These are phyloP conservation scores for Ophraella communa DNA, from an alignment of 2,888 invertebrate species.

Conservation along the genomic window DNA sequence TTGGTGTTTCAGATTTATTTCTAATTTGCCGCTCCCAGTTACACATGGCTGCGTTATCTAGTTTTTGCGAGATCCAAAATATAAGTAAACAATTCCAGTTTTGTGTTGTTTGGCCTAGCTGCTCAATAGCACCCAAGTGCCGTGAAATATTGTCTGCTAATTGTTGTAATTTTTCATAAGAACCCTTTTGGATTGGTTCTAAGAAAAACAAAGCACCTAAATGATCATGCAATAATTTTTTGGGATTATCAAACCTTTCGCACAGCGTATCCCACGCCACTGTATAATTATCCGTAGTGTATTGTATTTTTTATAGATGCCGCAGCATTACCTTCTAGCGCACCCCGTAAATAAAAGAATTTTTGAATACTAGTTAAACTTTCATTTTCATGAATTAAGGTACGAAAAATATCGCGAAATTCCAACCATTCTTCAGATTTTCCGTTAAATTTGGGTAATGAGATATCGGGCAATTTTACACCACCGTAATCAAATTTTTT, in stretches of 20 bases:
- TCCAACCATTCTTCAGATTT: constrained; percentile 2
- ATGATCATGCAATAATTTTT: constrained; percentile 17
- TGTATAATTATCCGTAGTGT: constrained; percentile 8
- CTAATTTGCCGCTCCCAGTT: constrained; percentile 16
- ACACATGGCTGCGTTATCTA: not conserved
- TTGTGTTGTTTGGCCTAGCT: constrained; percentile 3
- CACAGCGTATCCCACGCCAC: constrained; percentile 21
- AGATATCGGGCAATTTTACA: not conserved
- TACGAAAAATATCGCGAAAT: constrained; percentile 19
- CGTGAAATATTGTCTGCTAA: constrained; percentile 1
- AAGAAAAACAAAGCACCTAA: constrained; percentile 18
- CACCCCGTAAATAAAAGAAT: constrained; percentile 24
- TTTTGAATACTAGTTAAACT: constrained; percentile 15
- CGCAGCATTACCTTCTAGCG: constrained; percentile 19
- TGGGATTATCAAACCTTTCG: constrained; percentile 21
- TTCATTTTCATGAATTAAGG: constrained; percentile 23
- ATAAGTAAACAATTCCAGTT: constrained; percentile 19
- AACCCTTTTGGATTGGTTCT: constrained; percentile 1
- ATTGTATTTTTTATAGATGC: constrained; percentile 11
- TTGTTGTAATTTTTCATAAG: not conserved
- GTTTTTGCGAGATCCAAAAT: constrained; percentile 9
- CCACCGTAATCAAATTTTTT: no score
- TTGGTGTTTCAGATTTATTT: not conserved
- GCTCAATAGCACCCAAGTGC: constrained; percentile 11
- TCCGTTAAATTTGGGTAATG: constrained; percentile 6